Evolutionary conservation across 2,113 vertebrate species (phyloP).

Genomic region (Epinephelus lanceolatus): DNA sequence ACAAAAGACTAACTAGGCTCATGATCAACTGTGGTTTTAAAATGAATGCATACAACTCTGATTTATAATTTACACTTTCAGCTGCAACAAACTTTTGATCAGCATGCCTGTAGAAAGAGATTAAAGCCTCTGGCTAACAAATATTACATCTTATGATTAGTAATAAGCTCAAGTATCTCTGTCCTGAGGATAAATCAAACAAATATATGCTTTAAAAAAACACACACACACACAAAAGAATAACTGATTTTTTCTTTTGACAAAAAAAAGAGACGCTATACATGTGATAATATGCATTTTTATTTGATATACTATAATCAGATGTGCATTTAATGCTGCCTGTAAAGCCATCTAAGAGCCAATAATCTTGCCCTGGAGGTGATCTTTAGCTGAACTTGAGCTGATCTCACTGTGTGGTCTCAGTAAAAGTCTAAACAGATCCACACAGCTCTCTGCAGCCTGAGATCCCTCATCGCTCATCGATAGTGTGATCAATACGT

Average conservation of each 20-base stretch:
- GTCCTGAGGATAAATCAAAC: constrained; percentile 42
- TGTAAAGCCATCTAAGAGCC: constrained; percentile 66
- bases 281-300: constrained; percentile 46
- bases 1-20: constrained; percentile 19
- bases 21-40: background rate
- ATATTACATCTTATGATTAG: constrained; percentile 48
- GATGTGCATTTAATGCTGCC: constrained; percentile 58
- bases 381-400: constrained; percentile 76
- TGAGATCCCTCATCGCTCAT: constrained; percentile 77
- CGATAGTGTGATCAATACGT: constrained; percentile 78
- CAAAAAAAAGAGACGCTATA: background rate
- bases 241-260: background rate
- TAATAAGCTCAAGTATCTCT: constrained; percentile 25
- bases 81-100: constrained; percentile 59
- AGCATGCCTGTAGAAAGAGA: constrained; percentile 30
- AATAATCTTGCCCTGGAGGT: constrained; percentile 77
- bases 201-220: constrained; percentile 25
- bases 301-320: constrained; percentile 61
- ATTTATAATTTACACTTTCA: constrained; percentile 64
- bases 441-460: constrained; percentile 71
- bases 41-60: constrained; percentile 41
- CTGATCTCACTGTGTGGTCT: constrained; percentile 76
- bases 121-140: constrained; percentile 36
- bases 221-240: background rate
- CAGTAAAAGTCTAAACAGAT: constrained; percentile 78